phyloP scores from a whole-genome alignment of 2,797 vertebrate species.

The Trichosurus vulpecula region DNA sequence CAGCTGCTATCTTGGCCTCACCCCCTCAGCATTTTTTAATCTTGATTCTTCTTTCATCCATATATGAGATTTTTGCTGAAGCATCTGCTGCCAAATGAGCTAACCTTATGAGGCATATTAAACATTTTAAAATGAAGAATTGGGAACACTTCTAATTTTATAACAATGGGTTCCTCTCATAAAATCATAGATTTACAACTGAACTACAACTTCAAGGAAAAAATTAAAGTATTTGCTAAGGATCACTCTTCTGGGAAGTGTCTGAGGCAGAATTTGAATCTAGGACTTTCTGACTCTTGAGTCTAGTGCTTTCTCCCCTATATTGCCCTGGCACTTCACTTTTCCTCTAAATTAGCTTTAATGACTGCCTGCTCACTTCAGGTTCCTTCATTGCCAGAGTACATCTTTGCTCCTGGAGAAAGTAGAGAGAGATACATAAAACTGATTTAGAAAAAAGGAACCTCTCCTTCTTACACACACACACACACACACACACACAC shows the following conservation, averaged over 20 bases:
- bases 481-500: neutral
- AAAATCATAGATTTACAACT: neutral
- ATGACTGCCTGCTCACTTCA: neutral
- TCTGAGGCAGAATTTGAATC: neutral
- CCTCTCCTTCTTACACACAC: neutral
- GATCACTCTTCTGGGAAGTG: neutral
- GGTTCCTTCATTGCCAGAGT: neutral
- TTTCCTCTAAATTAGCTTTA: neutral
- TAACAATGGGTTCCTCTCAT: neutral
- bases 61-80: conserved; percentile 15
- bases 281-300: neutral
- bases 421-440: neutral
- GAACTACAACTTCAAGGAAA: neutral
- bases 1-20: too few relatives aligned
- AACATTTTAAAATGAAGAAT: conserved; percentile 20
- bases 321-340: neutral
- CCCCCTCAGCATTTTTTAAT: too few relatives aligned
- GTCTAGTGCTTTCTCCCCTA: neutral
- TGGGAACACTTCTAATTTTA: neutral
- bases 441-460: neutral
- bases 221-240: neutral
- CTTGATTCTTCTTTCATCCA: neutral
- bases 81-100: conserved; percentile 3
- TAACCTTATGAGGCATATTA: neutral
- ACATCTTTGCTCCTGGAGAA: neutral